phyloP scores from a whole-genome alignment of 2,113 vertebrate genomes.

The Ailurus styani region DNA sequence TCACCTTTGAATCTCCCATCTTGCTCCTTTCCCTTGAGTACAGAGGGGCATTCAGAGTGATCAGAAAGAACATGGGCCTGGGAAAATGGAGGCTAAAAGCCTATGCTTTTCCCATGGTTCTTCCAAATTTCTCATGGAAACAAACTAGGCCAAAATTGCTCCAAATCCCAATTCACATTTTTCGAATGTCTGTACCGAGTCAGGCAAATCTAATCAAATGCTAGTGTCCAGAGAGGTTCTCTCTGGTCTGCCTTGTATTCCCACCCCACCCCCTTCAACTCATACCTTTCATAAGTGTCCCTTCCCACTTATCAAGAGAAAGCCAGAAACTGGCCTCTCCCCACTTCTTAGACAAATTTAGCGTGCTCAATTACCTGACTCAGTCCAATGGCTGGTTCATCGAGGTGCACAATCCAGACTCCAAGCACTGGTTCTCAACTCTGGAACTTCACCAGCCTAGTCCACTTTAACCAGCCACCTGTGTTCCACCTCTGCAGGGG shows the following conservation, averaged over 20 bases:
- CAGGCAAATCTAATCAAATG: slow-evolving; percentile 28
- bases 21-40: neutral
- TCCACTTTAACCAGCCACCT: slow-evolving; percentile 60
- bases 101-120: neutral
- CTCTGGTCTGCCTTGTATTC: neutral
- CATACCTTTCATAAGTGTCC: neutral
- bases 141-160: neutral
- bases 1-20: neutral
- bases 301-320: slow-evolving; percentile 29
- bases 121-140: slow-evolving; percentile 41
- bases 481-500: slow-evolving; percentile 56
- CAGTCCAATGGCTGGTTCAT: slow-evolving; percentile 56
- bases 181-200: neutral
- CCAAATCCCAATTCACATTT: slow-evolving; percentile 13
- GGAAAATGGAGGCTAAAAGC: neutral
- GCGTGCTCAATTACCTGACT: slow-evolving; percentile 54
- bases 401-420: slow-evolving; percentile 59
- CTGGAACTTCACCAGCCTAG: slow-evolving; percentile 59
- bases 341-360: slow-evolving; percentile 48
- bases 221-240: slow-evolving; percentile 18
- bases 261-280: neutral
- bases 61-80: neutral
- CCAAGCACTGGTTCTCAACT: slow-evolving; percentile 56
- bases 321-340: slow-evolving; percentile 53
- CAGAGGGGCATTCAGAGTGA: neutral